Evolutionary conservation across 2,888 invertebrate genomes (phyloP), one percentile per base, ranked within the genome.

Genomic region (Belgica antarctica): DNA sequence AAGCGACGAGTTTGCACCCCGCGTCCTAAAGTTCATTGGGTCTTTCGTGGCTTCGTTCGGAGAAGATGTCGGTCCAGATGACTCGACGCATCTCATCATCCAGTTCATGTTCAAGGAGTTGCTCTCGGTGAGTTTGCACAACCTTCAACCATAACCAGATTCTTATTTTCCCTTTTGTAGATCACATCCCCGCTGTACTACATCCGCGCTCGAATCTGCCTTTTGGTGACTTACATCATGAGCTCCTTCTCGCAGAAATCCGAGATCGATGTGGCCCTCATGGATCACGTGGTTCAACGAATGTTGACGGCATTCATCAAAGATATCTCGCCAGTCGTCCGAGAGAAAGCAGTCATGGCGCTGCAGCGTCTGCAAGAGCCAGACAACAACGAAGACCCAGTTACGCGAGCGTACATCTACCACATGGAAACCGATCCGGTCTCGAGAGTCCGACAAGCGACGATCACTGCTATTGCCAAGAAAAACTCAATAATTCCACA

Each of bases 281-380:
- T 89, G 76, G 87, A 89, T 72, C 84, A 84, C 73, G 85, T 94
- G 36, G 83, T 87, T 70, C 81, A 83, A 24, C 85, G 86, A 65
- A 90, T 94, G 86, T 77, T 86, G 36, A 4, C 34, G n/a, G 27
- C 47, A 15, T 65, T 19, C 62, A 75, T 80, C 1, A 82, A 89
- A 81, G 94, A 94, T 76, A 84, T 86, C 7, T 86, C 89, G 57
- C 84, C 89, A 0, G 85, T 86, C 63, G 89, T 95, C 1, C 83
- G 94, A 19, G 86, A 88, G 34, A 88, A 93, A 74, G 94, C 94
- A 0, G 88, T 92, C 0, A 78, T 86, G 27, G 90, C 92, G 0
- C 80, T 95, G 46, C 86, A 89, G 70, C 83, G 94, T 2, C 81
- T 95, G 0, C 95, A 95, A 78, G 88, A 91, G 74, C 92, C 93